Evolutionary conservation across 2,797 vertebrate genomes (phyloP), one percentile per base, ranked within the genome.

Genomic region (Gymnopithys bicolor): DNA sequence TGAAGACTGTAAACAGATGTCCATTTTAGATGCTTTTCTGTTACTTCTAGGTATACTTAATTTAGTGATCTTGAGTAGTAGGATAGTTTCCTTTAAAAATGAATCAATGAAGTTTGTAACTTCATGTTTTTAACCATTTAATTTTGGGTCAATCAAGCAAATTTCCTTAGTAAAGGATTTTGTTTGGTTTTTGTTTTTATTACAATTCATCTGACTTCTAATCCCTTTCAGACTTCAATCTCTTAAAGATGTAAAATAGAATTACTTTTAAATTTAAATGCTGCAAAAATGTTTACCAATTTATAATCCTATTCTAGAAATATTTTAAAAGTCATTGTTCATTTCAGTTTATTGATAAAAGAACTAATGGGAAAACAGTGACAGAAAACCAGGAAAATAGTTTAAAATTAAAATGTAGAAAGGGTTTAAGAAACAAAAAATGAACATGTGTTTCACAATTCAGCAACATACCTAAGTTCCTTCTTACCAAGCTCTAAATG

Each of bases 1-100:
- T 96, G 89, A 95, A 93, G 79, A 90, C 16, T 91, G 25, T 92
- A 95, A 97, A 96, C 67, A 89, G 90, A 91, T 91, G 94, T 37
- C 35, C 56, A 14, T 80, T 52, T 92, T 90, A 83, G 70, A 82
- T 78, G 9, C 4, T 39, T 82, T 95, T 87, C 78, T 39, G 24
- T 39, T 53, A 33, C 11, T 60, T 71, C 24, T 90, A 22, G 71
- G 2, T 66, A 51, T 56, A 15, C 95, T 79, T 67, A 30, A 30
- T 24, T 95, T 58, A 85, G 27, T 48, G 37, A 84, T 73, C n/a
- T 15, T 84, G 68, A 78, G 10, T 19, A 43, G 7, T 52, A 16
- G 11, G 8, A 9, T 83, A 49, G 28, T 64, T 49, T 53, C 43
- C 35, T 81, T 77, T 21, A 33, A 68, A 94, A 85, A 87, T 33